Base-by-base conservation (phyloP, 2,888 invertebrate genomes). In the Sarcophaga subvicina region DNA sequence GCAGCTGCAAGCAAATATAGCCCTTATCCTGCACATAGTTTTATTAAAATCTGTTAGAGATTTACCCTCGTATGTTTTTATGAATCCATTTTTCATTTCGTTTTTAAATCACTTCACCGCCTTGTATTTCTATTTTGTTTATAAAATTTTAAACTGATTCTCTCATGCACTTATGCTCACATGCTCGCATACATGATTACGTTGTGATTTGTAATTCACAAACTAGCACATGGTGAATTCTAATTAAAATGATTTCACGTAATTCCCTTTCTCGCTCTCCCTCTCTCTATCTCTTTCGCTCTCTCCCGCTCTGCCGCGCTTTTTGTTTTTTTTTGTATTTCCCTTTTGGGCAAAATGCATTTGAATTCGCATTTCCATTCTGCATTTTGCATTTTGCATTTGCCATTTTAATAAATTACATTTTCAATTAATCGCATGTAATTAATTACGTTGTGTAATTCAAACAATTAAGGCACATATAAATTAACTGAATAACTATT, bases 371-470 rank as follows among this genome's bases (percentile, higher is more conserved):
- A 79, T 71, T 79, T 17, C 17, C 14, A 17, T 66, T 72, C 47
- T 64, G 22, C 49, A 63, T 63, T 71, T 67, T 12, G 3, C 20
- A 62, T 60, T 60, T n/a, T 60, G 20, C 60, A 60, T 62, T 62
- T 62, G 76, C 25, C 22, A 54, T 60, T 70, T 80, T 59, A 70
- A 77, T 66, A 80, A 84, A 80, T 71, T 70, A 72, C 80, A 71
- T 67, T 76, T 80, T 80, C 80, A 84, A 84, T 84, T 84, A 84
- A 84, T 84, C 80, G 84, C 37, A 10, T 54, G 37, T 80, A 84
- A 84, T 80, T 80, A 80, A 84, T 71, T 54, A 49, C 75, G 49
- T 66, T 20, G 1, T 66, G 64, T 20, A 49, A 70, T 62, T 63
- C 1, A 73, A 66, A 67, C 20, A 62, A 25, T 80, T 17, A 62